These are phyloP conservation scores for Cecropterus lyciades DNA, from an alignment of 1,140 invertebrate genomes.

Conservation along the genomic window DNA sequence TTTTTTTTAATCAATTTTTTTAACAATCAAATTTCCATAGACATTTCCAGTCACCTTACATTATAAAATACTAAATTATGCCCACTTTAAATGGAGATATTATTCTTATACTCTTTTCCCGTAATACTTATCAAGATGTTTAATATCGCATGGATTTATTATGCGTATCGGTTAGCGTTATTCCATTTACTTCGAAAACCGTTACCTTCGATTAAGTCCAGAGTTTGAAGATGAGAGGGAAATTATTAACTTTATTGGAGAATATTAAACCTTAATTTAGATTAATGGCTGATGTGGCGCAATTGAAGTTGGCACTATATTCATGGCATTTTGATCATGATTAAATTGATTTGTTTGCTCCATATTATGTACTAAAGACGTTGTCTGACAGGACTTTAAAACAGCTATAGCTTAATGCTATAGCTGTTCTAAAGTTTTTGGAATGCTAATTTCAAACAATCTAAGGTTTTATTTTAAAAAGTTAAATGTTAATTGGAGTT, in stretches of 20 bases:
- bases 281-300: slow-evolving; percentile 19
- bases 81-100: too few relatives aligned
- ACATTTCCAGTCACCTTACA: too few relatives aligned
- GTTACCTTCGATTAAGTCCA: slow-evolving; percentile 19
- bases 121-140: neutral
- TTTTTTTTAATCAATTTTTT: too few relatives aligned
- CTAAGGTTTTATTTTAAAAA: too few relatives aligned
- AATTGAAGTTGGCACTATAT: slow-evolving; percentile 36
- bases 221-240: neutral
- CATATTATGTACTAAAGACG: slow-evolving; percentile 38
- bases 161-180: slow-evolving; percentile 2
- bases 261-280: slow-evolving; percentile 24
- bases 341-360: slow-evolving; percentile 55
- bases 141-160: neutral
- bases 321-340: slow-evolving; percentile 43
- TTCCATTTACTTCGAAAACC: slow-evolving; percentile 19
- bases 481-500: too few relatives aligned
- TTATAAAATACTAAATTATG: too few relatives aligned
- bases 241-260: slow-evolving; percentile 16
- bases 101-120: too few relatives aligned
- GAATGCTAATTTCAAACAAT: too few relatives aligned
- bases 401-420: neutral
- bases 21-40: too few relatives aligned
- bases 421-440: too few relatives aligned
- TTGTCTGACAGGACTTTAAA: neutral